A percentile compares a stretch with the other conserved stretches of the same genome.
Evolutionary conservation across 2,797 vertebrate species (phyloP).

Genomic region (Phataginus tricuspis): DNA sequence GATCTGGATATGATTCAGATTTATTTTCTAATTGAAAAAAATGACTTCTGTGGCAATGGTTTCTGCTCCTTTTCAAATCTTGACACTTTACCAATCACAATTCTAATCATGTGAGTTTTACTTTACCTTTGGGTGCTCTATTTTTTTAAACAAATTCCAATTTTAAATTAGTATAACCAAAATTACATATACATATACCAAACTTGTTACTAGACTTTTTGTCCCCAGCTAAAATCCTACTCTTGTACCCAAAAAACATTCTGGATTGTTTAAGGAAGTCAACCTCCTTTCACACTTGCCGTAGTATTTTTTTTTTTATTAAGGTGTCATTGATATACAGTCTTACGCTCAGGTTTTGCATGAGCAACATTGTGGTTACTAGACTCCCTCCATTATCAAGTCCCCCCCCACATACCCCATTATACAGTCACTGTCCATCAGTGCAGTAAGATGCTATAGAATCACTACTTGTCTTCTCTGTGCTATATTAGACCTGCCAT

Average conservation of each 20-base stretch:
- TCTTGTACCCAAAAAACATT: background rate
- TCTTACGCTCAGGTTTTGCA: no score
- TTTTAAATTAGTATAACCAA: constrained; percentile 14
- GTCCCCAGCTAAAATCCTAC: background rate
- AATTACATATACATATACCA: background rate
- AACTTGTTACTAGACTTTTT: constrained; percentile 43
- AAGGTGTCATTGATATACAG: no score
- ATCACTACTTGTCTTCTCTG: no score
- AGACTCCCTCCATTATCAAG: no score
- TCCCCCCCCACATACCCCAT: no score
- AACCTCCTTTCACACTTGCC: constrained; percentile 54
- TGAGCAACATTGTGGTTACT: no score
- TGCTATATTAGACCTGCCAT: constrained; percentile 37
- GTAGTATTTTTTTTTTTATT: background rate
- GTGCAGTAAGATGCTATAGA: no score
- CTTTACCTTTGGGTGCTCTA: constrained; percentile 21
- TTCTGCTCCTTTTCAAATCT: constrained; percentile 44
- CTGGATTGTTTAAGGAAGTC: constrained; percentile 38
- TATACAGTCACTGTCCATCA: no score
- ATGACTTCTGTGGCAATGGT: background rate
- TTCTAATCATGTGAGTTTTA: constrained; percentile 18
- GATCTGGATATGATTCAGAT: constrained; percentile 43
- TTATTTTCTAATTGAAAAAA: constrained; percentile 37
- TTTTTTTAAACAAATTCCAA: constrained; percentile 45
- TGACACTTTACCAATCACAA: constrained; percentile 31